phyloP scores from a whole-genome alignment of 2,888 invertebrate species.

The Octonoba sinensis region DNA sequence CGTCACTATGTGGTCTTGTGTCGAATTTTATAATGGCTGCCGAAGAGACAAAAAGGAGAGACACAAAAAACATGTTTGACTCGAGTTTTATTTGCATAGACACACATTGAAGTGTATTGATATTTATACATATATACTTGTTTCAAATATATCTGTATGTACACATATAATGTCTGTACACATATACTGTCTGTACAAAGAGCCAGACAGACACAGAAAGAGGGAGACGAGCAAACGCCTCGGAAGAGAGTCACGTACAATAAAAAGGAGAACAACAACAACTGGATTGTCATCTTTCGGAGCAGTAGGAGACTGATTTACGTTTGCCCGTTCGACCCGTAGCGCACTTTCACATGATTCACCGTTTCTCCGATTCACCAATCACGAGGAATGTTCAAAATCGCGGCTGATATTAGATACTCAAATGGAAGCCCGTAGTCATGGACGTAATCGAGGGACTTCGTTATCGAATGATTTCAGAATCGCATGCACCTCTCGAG shows the following conservation, averaged over 20 bases:
- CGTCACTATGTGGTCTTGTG: too few relatives aligned
- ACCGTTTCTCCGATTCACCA: background rate
- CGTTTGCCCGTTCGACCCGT: background rate
- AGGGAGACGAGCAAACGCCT: slow-evolving; percentile 23
- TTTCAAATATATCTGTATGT: slow-evolving; percentile 4
- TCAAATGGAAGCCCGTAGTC: too few relatives aligned
- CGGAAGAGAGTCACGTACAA: slow-evolving; percentile 30
- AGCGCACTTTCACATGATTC: slow-evolving; percentile 3
- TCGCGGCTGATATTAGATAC: too few relatives aligned
- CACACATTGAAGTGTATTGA: slow-evolving; percentile 56
- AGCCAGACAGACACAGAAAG: slow-evolving; percentile 13
- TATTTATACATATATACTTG: slow-evolving; percentile 39
- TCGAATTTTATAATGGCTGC: too few relatives aligned
- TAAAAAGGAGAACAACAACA: slow-evolving; percentile 51
- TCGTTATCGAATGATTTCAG: too few relatives aligned
- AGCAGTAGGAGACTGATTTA: background rate
- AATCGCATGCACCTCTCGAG: too few relatives aligned
- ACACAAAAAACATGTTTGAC: too few relatives aligned
- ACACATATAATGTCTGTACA: slow-evolving; percentile 30
- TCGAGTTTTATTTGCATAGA: slow-evolving; percentile 61
- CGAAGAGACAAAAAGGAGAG: too few relatives aligned
- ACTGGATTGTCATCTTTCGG: slow-evolving; percentile 58
- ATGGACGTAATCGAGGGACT: too few relatives aligned
- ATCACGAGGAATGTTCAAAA: too few relatives aligned
- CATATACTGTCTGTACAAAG: slow-evolving; percentile 17